These are phyloP conservation scores for Panagrolaimus sp. DNA, from an alignment of 1,140 invertebrate genomes.

Conservation along the genomic window DNA sequence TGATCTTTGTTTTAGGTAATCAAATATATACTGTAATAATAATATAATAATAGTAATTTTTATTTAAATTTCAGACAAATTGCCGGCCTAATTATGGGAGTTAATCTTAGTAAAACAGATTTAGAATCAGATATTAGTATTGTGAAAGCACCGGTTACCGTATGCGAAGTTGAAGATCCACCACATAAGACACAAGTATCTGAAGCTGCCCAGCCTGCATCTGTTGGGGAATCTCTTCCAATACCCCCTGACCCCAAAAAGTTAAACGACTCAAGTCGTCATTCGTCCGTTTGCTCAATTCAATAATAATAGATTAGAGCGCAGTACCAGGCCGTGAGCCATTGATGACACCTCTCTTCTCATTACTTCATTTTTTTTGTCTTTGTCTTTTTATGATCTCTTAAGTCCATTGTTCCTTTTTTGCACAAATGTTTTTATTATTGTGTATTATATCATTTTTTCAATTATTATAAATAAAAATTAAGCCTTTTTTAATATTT, in stretches of 20 bases:
- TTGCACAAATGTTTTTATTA: too few relatives aligned
- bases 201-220: background rate
- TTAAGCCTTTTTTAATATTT: too few relatives aligned
- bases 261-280: conserved; percentile 10
- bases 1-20: conserved; percentile 60
- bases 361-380: too few relatives aligned
- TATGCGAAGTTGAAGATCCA: conserved; percentile 4
- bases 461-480: too few relatives aligned
- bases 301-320: background rate
- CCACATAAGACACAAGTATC: background rate
- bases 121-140: conserved; percentile 68
- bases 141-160: conserved; percentile 64
- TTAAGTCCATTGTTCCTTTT: too few relatives aligned
- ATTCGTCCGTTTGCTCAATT: conserved; percentile 12
- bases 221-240: background rate
- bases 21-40: too few relatives aligned
- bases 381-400: too few relatives aligned
- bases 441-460: too few relatives aligned
- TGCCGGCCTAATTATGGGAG: conserved; percentile 68
- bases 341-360: too few relatives aligned
- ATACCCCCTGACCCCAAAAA: background rate
- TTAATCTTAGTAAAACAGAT: conserved; percentile 67
- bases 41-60: background rate
- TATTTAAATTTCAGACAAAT: conserved; percentile 64
- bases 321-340: too few relatives aligned